Evolutionary conservation across 2,113 vertebrate genomes (phyloP).

Genomic region (Scortum barcoo): DNA sequence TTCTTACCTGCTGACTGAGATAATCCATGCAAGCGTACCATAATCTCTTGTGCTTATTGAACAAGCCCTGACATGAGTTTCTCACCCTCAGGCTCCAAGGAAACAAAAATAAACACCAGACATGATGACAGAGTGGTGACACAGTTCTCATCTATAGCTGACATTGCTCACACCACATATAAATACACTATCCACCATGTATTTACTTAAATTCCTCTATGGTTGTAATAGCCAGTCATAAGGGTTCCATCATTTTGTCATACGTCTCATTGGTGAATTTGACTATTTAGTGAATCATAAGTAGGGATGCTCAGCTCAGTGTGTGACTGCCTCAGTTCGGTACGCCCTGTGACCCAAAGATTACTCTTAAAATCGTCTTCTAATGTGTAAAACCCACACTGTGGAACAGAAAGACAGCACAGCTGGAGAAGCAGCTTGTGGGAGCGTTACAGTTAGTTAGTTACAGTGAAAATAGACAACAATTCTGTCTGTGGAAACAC

Average conservation of each 20-base stretch:
- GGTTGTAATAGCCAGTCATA: background rate
- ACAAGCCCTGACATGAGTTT: slow-evolving; percentile 36
- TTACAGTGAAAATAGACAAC: too few species aligned
- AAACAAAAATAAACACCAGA: slow-evolving; percentile 24
- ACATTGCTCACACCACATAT: background rate
- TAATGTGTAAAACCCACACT: too few species aligned
- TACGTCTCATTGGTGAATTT: background rate
- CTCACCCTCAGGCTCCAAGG: slow-evolving; percentile 10
- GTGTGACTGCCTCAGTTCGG: too few species aligned
- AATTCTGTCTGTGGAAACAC: too few species aligned
- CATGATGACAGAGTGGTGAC: slow-evolving; percentile 3
- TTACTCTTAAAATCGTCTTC: too few species aligned
- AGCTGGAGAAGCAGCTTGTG: too few species aligned
- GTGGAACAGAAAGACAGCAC: too few species aligned
- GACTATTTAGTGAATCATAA: background rate
- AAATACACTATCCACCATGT: background rate
- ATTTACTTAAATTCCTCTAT: background rate
- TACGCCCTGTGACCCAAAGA: too few species aligned
- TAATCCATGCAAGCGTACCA: background rate
- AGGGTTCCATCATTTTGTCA: background rate
- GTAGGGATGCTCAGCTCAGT: too few species aligned
- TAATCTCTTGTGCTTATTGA: slow-evolving; percentile 29
- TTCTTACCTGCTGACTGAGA: slow-evolving; percentile 6
- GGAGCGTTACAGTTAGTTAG: too few species aligned
- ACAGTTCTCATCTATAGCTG: background rate